These are phyloP conservation scores for Anthoscopus minutus DNA, from an alignment of 2,113 vertebrate genomes.

Conservation along the genomic window DNA sequence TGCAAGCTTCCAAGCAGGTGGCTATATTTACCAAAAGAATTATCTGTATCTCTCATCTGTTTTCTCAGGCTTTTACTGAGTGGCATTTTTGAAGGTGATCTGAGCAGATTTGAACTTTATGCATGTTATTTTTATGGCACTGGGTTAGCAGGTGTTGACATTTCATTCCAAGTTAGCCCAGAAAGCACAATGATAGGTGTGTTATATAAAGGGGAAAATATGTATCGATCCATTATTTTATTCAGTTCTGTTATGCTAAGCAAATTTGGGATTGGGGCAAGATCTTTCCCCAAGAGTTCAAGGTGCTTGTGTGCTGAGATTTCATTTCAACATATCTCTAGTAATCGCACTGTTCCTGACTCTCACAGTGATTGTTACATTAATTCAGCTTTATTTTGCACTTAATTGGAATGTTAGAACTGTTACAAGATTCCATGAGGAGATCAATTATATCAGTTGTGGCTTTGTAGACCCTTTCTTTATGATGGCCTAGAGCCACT, in stretches of 20 bases:
- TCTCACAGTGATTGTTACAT: background rate
- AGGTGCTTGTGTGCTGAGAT: background rate
- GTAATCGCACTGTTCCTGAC: background rate
- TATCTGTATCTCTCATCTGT: conserved; percentile 25
- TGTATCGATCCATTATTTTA: background rate
- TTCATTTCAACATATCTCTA: background rate
- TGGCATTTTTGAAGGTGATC: background rate
- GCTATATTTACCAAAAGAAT: conserved; percentile 41
- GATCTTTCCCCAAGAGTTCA: background rate
- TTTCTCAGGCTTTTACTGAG: conserved; percentile 41
- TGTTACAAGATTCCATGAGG: background rate
- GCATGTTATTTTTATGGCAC: background rate
- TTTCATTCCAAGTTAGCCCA: background rate
- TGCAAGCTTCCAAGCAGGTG: conserved; percentile 29
- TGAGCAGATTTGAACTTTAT: background rate
- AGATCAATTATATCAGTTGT: background rate
- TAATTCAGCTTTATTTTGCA: background rate
- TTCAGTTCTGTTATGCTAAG: background rate
- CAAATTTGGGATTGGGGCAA: background rate
- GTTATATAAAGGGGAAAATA: background rate
- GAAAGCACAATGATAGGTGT: background rate
- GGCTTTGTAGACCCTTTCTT: background rate
- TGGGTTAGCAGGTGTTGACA: background rate
- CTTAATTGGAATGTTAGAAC: background rate
- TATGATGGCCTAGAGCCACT: background rate